phyloP scores from a whole-genome alignment of 2,797 vertebrate species.

The Cuniculus paca region DNA sequence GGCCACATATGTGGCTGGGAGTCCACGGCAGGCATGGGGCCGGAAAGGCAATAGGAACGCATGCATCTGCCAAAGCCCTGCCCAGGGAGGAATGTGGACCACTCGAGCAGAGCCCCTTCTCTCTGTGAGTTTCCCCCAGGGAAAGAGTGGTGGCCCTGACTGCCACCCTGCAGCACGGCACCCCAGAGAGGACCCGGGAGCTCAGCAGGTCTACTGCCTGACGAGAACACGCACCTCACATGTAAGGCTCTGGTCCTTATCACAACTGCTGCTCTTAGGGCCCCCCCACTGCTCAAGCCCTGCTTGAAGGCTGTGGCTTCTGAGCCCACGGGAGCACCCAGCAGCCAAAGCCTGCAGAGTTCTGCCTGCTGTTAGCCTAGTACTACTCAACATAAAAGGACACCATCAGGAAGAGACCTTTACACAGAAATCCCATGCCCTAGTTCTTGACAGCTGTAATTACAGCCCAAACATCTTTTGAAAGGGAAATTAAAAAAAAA shows the following conservation, averaged over 20 bases:
- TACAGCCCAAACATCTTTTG: slow-evolving; percentile 71
- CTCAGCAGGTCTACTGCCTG: too few relatives aligned
- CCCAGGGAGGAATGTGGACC: neutral
- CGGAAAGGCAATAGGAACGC: neutral
- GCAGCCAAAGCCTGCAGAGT: neutral
- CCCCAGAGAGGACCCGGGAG: neutral
- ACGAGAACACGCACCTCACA: neutral
- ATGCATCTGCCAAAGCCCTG: too few relatives aligned
- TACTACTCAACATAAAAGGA: neutral
- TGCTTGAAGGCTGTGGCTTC: neutral
- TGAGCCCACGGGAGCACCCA: neutral
- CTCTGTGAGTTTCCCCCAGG: neutral
- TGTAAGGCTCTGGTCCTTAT: neutral
- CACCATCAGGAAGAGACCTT: slow-evolving; percentile 27
- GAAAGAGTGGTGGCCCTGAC: neutral
- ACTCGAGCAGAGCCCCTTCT: neutral
- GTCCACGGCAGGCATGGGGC: neutral
- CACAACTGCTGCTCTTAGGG: neutral
- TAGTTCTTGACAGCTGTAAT: slow-evolving; percentile 61
- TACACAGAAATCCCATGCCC: slow-evolving; percentile 46
- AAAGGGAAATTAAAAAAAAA: slow-evolving; percentile 35
- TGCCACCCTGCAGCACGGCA: fast-evolving
- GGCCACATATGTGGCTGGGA: neutral
- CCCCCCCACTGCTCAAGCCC: neutral
- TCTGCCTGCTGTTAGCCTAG: neutral